A percentile compares a stretch with the other conserved stretches of the same genome.
Evolutionary conservation across 2,888 invertebrate species (phyloP).

Genomic region (Dichetophora obliterata): DNA sequence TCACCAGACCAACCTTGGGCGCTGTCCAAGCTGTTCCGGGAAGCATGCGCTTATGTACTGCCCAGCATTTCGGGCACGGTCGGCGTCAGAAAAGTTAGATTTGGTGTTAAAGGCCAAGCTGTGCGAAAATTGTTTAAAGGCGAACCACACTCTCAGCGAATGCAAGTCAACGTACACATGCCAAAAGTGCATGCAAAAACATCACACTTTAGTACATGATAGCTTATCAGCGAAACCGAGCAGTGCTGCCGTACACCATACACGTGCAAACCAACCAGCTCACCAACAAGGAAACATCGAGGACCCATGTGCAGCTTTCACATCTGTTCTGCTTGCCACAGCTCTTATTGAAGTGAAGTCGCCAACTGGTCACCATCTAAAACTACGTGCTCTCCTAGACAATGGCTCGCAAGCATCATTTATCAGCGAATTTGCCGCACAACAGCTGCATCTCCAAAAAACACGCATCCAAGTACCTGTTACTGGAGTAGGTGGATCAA

Average conservation of each 20-base stretch:
- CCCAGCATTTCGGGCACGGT: constrained; percentile 30
- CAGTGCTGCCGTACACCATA: constrained; percentile 6
- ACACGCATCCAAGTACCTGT: constrained; percentile 26
- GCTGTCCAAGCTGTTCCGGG: constrained; percentile 33
- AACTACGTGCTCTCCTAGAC: constrained; percentile 37
- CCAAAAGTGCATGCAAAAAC: constrained; percentile 25
- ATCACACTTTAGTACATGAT: constrained; percentile 9
- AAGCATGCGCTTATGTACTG: constrained; percentile 41
- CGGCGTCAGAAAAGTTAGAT: constrained; percentile 14
- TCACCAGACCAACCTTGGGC: constrained; percentile 35
- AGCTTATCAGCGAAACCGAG: neutral
- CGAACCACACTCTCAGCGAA: constrained; percentile 15
- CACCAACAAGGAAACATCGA: neutral
- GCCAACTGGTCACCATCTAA: constrained; percentile 24
- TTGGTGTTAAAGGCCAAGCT: constrained; percentile 30
- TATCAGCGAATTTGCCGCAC: constrained; percentile 44
- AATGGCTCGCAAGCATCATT: constrained; percentile 42
- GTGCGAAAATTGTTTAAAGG: constrained; percentile 43
- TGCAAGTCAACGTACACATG: constrained; percentile 34
- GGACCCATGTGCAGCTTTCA: too few relatives aligned
- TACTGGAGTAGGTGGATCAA: constrained; percentile 35
- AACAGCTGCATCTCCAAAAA: constrained; percentile 41
- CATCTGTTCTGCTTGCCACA: neutral
- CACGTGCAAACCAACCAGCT: neutral
- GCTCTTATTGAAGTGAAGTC: neutral